Conservation (phyloP, 1,140 invertebrate species). For the Lepeophtheirus salmonis region DNA sequence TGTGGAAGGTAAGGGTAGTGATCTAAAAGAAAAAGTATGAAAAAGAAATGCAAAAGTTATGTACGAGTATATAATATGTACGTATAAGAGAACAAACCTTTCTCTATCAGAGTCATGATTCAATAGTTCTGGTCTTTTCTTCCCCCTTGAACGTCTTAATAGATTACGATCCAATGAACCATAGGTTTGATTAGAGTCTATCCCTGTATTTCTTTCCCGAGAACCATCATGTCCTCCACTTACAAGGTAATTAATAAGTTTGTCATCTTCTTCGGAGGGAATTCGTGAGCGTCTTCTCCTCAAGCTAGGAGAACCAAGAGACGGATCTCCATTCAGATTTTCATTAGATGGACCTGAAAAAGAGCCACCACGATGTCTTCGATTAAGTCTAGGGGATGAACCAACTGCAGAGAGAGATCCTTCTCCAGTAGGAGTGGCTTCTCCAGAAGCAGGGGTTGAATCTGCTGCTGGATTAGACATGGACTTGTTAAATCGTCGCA, state of each 20-base stretch:
- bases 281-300: slow-evolving; percentile 54
- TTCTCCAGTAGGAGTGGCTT: not conserved
- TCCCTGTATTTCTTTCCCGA: slow-evolving; percentile 47
- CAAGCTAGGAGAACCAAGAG: slow-evolving; percentile 26
- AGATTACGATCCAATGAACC: slow-evolving; percentile 53
- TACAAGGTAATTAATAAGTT: slow-evolving; percentile 63
- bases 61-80: not conserved
- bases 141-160: slow-evolving; percentile 49
- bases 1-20: not conserved
- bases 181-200: slow-evolving; percentile 21
- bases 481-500: slow-evolving; percentile 15
- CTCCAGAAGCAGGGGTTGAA: not conserved
- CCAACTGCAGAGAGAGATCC: not conserved
- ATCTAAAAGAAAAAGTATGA: not conserved
- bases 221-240: slow-evolving; percentile 46
- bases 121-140: slow-evolving; percentile 44
- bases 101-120: slow-evolving; percentile 38
- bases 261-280: slow-evolving; percentile 62
- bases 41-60: not conserved
- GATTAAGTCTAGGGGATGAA: slow-evolving; percentile 7
- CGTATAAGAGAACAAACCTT: not conserved
- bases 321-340: not conserved
- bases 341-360: slow-evolving; percentile 9
- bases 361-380: slow-evolving; percentile 10
- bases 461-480: not conserved